phyloP scores from a whole-genome alignment of 2,113 vertebrate genomes.

The Dolichotis patagonum region DNA sequence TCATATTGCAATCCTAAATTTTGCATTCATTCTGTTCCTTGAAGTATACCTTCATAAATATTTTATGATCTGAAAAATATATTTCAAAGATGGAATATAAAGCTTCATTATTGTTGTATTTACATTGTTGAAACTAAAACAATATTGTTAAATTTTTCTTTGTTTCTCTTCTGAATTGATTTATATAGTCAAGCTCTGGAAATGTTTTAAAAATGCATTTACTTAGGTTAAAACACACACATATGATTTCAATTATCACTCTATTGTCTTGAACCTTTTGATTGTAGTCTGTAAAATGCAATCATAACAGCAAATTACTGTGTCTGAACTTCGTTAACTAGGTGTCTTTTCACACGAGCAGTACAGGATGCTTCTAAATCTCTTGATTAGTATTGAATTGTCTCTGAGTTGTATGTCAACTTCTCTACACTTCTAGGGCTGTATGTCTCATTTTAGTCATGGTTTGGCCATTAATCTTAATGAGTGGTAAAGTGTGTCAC shows the following conservation, averaged over 20 bases:
- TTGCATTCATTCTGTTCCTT: slow-evolving; percentile 99
- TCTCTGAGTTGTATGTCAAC: slow-evolving; percentile 25
- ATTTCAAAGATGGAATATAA: not conserved
- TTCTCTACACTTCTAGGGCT: not conserved
- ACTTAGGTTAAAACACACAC: not conserved
- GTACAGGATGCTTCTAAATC: not conserved
- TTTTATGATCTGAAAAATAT: slow-evolving; percentile 94
- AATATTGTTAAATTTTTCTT: not conserved
- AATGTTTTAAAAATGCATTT: not conserved
- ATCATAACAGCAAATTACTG: not conserved
- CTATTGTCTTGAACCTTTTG: not conserved
- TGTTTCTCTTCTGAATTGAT: not conserved
- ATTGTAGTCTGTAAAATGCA: not conserved
- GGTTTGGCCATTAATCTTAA: not conserved
- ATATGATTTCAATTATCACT: not conserved
- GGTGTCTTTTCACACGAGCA: not conserved
- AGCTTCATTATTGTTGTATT: not conserved
- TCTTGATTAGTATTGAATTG: slow-evolving; percentile 49
- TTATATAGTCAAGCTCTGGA: not conserved
- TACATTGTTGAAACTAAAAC: not conserved
- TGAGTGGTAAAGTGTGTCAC: not conserved
- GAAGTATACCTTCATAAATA: slow-evolving; percentile 99
- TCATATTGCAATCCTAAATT: slow-evolving; percentile 99
- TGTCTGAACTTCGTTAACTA: not conserved
- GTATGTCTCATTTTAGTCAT: not conserved